Conservation (phyloP, 1,140 invertebrate genomes). For the Drosophila kikkawai region DNA sequence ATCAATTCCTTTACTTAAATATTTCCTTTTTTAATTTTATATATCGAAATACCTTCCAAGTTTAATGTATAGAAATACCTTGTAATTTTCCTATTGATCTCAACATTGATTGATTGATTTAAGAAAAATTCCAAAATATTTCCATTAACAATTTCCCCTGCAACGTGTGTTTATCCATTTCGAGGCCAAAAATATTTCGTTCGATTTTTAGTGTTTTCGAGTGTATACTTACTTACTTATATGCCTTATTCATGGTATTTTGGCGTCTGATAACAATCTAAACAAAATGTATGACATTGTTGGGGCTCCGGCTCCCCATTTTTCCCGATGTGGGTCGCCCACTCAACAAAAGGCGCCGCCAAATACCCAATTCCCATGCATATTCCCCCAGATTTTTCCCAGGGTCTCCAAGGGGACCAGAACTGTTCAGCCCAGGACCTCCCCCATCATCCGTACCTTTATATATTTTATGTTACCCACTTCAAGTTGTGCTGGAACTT, state of each 20-base stretch:
- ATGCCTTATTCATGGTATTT: constrained; percentile 76
- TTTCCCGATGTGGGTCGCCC: constrained; percentile 41
- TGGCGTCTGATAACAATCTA: constrained; percentile 79
- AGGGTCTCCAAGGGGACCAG: constrained; percentile 3
- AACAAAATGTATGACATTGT: constrained; percentile 81
- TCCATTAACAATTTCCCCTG: neutral
- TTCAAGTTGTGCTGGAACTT: constrained; percentile 72
- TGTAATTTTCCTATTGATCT: neutral
- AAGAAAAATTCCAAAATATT: neutral
- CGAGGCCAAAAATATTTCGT: neutral
- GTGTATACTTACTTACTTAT: constrained; percentile 29
- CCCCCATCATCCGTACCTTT: constrained; percentile 37
- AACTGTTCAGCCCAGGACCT: constrained; percentile 1
- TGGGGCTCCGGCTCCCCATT: constrained; percentile 30
- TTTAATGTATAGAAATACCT: no score
- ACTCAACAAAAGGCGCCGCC: constrained; percentile 36
- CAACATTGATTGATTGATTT: neutral
- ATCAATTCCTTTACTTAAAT: no score
- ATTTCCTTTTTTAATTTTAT: neutral
- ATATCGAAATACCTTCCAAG: no score
- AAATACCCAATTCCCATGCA: constrained; percentile 57
- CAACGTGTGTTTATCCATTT: neutral
- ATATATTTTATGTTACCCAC: constrained; percentile 68
- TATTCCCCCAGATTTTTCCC: constrained; percentile 34
- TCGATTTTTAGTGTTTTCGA: neutral